Conservation (phyloP, 1,140 invertebrate genomes). For the Drosophila persimilis region DNA sequence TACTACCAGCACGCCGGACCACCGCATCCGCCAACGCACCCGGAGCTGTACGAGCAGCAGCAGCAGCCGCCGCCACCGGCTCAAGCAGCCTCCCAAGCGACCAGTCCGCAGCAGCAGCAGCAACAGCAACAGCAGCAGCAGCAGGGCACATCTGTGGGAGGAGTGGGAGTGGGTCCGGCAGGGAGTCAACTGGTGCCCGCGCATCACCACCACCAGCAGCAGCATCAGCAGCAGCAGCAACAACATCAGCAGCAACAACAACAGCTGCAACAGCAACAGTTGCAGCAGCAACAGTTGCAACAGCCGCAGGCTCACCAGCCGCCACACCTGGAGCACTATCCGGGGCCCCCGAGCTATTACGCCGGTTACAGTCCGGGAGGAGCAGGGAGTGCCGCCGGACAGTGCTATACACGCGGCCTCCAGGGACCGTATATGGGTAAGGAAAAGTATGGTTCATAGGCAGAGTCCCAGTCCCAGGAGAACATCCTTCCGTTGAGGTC, state of each 20-base stretch:
- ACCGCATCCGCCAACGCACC: conserved; percentile 49
- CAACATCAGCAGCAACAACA: conserved; percentile 43
- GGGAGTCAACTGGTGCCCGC: conserved; percentile 17
- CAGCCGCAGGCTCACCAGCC: conserved; percentile 41
- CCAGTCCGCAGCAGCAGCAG: conserved; percentile 8
- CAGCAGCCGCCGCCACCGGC: conserved; percentile 36
- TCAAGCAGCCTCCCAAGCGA: conserved; percentile 12
- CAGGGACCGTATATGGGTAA: conserved; percentile 88
- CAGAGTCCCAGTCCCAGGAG: conserved; percentile 27
- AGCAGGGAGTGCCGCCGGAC: conserved; percentile 84
- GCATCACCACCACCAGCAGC: conserved; percentile 35
- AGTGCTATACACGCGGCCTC: conserved; percentile 87
- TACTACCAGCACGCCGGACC: conserved; percentile 69
- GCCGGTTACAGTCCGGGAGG: conserved; percentile 86
- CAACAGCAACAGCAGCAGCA: conserved; percentile 30
- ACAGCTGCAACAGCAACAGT: conserved; percentile 34
- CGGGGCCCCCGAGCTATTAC: conserved; percentile 86
- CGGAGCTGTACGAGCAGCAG: conserved; percentile 55
- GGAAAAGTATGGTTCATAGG: conserved; percentile 83
- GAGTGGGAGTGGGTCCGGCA: too few species aligned
- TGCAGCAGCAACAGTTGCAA: conserved; percentile 31
- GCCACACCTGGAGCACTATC: conserved; percentile 83
- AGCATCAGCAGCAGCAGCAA: conserved; percentile 28
- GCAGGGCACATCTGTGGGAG: conserved; percentile 13
- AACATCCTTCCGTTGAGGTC: neutral